phyloP scores from a whole-genome alignment of 1,140 invertebrate species.

The Hyles euphorbiae region DNA sequence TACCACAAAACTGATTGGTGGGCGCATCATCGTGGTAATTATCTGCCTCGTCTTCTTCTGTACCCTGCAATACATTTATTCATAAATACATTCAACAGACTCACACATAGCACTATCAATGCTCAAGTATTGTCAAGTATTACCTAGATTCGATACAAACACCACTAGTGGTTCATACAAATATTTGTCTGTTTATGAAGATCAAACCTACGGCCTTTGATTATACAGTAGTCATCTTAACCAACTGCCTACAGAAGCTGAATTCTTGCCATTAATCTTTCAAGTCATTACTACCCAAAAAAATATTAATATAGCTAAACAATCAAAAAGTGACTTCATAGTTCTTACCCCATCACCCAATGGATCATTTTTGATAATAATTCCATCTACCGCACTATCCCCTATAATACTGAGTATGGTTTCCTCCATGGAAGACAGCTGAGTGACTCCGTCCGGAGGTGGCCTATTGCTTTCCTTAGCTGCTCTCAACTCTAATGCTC shows the following conservation, averaged over 20 bases:
- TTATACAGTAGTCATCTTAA: too few relatives aligned
- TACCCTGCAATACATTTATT: constrained; percentile 18
- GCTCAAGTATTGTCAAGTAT: too few relatives aligned
- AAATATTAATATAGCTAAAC: not conserved
- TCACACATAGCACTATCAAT: too few relatives aligned
- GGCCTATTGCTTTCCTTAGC: constrained; percentile 27
- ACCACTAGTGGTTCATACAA: too few relatives aligned
- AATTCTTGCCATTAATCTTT: too few relatives aligned
- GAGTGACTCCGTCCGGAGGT: constrained; percentile 27
- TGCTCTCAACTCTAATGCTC: constrained; percentile 34
- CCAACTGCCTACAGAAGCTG: too few relatives aligned
- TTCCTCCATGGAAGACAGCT: constrained; percentile 32
- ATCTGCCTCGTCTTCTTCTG: constrained; percentile 22
- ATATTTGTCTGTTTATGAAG: too few relatives aligned
- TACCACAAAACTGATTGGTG: constrained; percentile 16
- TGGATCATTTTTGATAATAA: constrained; percentile 38
- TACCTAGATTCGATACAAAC: too few relatives aligned
- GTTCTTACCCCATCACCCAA: constrained; percentile 27
- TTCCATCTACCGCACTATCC: constrained; percentile 25
- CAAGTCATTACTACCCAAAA: too few relatives aligned
- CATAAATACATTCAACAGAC: too few relatives aligned
- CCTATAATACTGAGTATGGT: constrained; percentile 32
- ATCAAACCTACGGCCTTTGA: too few relatives aligned
- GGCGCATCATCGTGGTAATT: constrained; percentile 17
- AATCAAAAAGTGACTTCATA: not conserved